Conservation (phyloP, 2,113 vertebrate genomes). For the Gnathonemus longibarbis region DNA sequence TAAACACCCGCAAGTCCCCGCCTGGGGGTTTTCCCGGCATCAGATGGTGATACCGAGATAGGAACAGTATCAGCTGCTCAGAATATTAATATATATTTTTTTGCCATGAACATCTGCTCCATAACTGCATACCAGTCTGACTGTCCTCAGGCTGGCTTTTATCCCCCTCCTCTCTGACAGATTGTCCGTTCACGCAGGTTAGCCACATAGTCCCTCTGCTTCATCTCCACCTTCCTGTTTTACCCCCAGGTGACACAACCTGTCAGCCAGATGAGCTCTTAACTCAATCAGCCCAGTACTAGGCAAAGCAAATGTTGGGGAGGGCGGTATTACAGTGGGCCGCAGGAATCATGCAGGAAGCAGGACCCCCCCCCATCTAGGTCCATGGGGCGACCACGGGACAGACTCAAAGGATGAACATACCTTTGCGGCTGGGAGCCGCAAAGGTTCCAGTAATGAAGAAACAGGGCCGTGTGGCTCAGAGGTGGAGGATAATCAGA, state of each 20-base stretch:
- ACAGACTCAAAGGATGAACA: not conserved
- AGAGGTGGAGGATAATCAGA: not conserved
- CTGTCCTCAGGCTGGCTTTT: not conserved
- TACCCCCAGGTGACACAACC: not conserved
- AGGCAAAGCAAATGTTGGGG: not conserved
- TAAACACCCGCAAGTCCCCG: not conserved
- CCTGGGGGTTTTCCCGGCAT: not conserved
- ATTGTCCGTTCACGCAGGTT: not conserved
- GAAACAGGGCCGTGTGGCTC: not conserved
- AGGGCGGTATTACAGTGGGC: not conserved
- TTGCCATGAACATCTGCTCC: not conserved
- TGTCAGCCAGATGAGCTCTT: not conserved
- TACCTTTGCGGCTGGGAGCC: not conserved
- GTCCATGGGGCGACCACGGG: not conserved
- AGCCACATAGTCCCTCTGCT: not conserved
- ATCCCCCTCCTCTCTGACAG: not conserved
- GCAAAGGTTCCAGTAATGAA: not conserved
- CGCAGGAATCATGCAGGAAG: not conserved
- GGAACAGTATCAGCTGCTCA: not conserved
- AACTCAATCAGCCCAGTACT: not conserved
- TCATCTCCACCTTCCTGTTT: not conserved
- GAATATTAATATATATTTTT: not conserved
- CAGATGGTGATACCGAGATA: not conserved
- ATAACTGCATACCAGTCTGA: not conserved
- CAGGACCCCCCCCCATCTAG: not conserved